Conservation (phyloP, 2,888 invertebrate genomes). For the Dimorphilus gyrociliatus region DNA sequence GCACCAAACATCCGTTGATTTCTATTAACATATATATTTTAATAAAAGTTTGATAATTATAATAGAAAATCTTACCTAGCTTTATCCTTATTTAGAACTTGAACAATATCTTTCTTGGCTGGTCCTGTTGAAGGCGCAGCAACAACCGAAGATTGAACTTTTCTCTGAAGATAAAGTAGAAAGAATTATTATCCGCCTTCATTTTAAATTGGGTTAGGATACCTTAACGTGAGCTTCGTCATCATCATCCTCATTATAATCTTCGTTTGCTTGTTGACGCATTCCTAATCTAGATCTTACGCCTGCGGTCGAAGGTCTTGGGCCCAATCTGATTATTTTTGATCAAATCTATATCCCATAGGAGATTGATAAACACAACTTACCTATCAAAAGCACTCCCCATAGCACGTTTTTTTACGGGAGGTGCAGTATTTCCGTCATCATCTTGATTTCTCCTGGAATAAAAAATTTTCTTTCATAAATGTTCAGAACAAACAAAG, state of each 20-base stretch:
- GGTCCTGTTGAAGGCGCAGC: conserved; percentile 57
- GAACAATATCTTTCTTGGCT: conserved; percentile 61
- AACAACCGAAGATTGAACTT: conserved; percentile 56
- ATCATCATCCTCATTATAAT: conserved; percentile 36
- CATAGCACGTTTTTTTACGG: conserved; percentile 18
- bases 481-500: no score
- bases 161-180: conserved; percentile 42
- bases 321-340: neutral
- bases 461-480: conserved; percentile 6
- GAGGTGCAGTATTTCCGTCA: conserved; percentile 20
- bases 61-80: conserved; percentile 30
- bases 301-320: conserved; percentile 12
- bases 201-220: no score
- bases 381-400: conserved; percentile 31
- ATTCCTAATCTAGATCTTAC: conserved; percentile 15
- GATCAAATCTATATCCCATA: neutral
- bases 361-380: conserved; percentile 1
- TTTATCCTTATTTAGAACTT: conserved; percentile 59
- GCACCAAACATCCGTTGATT: conserved; percentile 92
- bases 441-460: conserved; percentile 20
- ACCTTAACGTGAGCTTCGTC: no score
- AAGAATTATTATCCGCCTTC: conserved; percentile 3
- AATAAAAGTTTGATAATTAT: neutral
- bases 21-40: conserved; percentile 35
- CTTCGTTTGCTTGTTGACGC: conserved; percentile 13